Evolutionary conservation across 2,888 invertebrate species (phyloP), one percentile per base, ranked within the genome.

Genomic region (Monopis laevigella): DNA sequence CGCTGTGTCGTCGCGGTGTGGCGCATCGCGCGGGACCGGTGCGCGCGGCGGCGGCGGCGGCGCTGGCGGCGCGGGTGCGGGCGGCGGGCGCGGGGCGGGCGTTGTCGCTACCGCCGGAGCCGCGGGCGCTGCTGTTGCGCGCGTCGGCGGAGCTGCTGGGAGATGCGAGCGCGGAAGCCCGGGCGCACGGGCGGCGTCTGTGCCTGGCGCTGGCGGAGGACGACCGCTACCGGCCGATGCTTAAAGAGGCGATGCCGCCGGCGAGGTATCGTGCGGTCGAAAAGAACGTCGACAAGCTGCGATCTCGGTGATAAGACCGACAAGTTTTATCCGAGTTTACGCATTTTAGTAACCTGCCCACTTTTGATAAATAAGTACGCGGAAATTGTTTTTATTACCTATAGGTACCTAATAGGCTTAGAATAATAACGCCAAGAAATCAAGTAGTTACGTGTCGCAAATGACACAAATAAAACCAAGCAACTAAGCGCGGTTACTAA

Each of bases 21-120:
- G 71, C 74, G 10, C 96, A 98, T 67, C 92, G 93, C 51, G 96
- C 96, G 61, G 89, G 92, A 0, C 83, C 92, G 3, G 95, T 98
- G 3, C 85, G 96, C 18, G 90, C 93, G 34, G 87, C 93, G 5
- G 86, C 94, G 0, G 90, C 93, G 1, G 87, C 89, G 55, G 84
- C 96, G 41, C 64, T 97, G 40, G 84, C 87, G 32, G 81, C 85
- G 40, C 73, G 93, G 18, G 88, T 90, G 34, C 86, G 88, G 53
- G 86, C 86, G 43, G 73, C 90, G 50, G 93, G 96, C 3, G 83
- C 89, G 1, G 86, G 89, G 14, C 85, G 86, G 45, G 80, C 88
- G 19, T 86, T 93, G 54, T 84, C 85, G 39, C 82, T 93, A 58
- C 85, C 88, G 1, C 82, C 86, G 38, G 96, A 97, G 45, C 84